Evolutionary conservation across 2,113 vertebrate species (phyloP), one percentile per base, ranked within the genome.

Genomic region (Triplophysa dalaica): DNA sequence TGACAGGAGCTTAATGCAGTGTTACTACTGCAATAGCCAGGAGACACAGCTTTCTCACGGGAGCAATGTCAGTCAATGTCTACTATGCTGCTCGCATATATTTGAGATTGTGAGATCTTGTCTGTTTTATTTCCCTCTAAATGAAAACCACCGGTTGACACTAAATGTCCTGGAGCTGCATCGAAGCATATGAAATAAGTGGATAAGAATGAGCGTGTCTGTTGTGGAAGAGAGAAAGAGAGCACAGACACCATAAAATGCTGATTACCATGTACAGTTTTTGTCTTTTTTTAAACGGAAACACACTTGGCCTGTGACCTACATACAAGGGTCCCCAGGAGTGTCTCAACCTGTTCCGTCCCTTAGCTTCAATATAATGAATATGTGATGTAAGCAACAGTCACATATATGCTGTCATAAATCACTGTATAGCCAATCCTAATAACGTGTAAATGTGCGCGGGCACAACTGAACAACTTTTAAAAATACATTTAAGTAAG

Each of bases 141-240:
- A 75, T 80, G 26, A 17, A 74, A 74, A 74, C 26, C 61, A 63
- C 26, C n/a, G 17, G 29, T 56, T 80, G 29, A 72, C 70, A 80
- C 17, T 21, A 62, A n/a, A 80, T 66, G 29, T 16, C 50, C 61
- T 22, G 45, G 67, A 79, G 67, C 41, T 16, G 10, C 22, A 64
- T 61, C 26, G 11, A 62, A 54, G 10, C 60, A 60, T 41, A 58
- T 74, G 22, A 72, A 38, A 66, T 80, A 43, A 65, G 60, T 43
- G 54, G 22, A 70, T 26, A 19, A 26, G 21, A 50, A 16, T 64
- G 58, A 33, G 9, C 54, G 19, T 63, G 67, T 72, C 16, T 72
- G n/a, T 38, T 43, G 2, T 48, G 29, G 56, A 38, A n/a, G 73
- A 64, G 24, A 43, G 4, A 75, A n/a, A 19, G 17, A 69, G 66